phyloP scores from a whole-genome alignment of 2,797 vertebrate genomes.

The Xiphorhynchus erythropygius region DNA sequence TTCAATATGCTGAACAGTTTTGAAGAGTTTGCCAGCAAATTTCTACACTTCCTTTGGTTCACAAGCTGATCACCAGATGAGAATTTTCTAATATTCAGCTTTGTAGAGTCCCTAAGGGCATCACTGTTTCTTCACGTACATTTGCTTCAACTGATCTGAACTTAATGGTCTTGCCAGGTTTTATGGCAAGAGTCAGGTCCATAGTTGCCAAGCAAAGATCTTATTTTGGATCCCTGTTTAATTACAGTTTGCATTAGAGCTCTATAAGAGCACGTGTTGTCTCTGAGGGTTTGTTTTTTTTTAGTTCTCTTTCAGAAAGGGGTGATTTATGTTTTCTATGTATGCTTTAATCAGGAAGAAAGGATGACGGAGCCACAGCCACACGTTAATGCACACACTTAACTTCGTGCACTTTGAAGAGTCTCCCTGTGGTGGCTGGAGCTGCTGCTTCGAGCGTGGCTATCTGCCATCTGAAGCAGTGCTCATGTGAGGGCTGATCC shows the following conservation, averaged over 20 bases:
- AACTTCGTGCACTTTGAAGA: not conserved
- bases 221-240: constrained; percentile 31
- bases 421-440: not conserved
- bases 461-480: constrained; percentile 6
- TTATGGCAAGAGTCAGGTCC: not conserved
- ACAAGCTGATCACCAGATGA: constrained; percentile 56
- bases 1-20: constrained; percentile 30
- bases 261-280: not conserved
- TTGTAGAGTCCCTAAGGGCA: constrained; percentile 14
- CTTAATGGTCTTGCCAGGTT: constrained; percentile 16
- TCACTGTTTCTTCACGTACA: not conserved
- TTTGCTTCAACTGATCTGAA: constrained; percentile 14
- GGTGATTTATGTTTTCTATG: not conserved
- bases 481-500: not conserved
- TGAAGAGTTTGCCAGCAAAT: constrained; percentile 64
- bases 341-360: constrained; percentile 2
- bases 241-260: not conserved
- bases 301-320: not conserved
- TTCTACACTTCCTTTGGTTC: constrained; percentile 55
- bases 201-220: not conserved
- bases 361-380: not conserved
- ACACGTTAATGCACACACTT: not conserved
- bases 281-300: not conserved
- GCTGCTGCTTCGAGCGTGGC: not conserved
- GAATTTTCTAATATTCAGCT: constrained; percentile 53